Evolutionary conservation across 2,888 invertebrate genomes (phyloP), one percentile per base, ranked within the genome.

Genomic region (Julus scanicus): DNA sequence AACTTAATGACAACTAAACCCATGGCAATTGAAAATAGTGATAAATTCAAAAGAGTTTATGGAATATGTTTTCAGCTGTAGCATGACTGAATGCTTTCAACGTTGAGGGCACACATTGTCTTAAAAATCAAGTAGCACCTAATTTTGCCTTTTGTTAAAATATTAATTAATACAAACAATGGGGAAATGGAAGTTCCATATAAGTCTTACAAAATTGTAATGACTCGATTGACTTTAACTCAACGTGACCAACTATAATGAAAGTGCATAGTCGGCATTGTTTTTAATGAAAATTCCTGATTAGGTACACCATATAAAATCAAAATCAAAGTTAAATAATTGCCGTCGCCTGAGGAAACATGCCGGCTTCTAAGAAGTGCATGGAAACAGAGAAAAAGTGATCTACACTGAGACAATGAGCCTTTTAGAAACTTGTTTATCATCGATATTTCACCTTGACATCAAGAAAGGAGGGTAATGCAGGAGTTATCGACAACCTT

Each of bases 341-440:
- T 57, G 57, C 15, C 57, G 15, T 17, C 17, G 57, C 57, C 17
- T 17, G 57, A 17, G 57, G 57, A 57, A 57, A 57, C 15, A 5
- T 57, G 57, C 57, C 57, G 57, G 57, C 57, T 17, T 17, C 17
- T 57, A 57, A 57, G 57, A 57, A 17, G 57, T 57, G 57, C 57
- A 15, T 57, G 17, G 57, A 57, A 57, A 57, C 57, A 57, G 44
- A 53, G 57, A 57, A 57, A 57, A 57, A 57, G 57, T 57, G 57
- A 13, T 57, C 57, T 57, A 57, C 57, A 57, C 57, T 57, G n/a
- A 57, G 57, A 57, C 57, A 57, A 57, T 57, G 57, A 17, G 57
- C 57, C 57, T 57, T 57, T 57, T 1, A 57, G 57, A 57, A 57
- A 57, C 17, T 57, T 57, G 57, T 57, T 57, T 57, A 57, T 57